These are phyloP conservation scores for Seladonia tumulorum DNA, from an alignment of 2,888 invertebrate genomes.

Conservation along the genomic window DNA sequence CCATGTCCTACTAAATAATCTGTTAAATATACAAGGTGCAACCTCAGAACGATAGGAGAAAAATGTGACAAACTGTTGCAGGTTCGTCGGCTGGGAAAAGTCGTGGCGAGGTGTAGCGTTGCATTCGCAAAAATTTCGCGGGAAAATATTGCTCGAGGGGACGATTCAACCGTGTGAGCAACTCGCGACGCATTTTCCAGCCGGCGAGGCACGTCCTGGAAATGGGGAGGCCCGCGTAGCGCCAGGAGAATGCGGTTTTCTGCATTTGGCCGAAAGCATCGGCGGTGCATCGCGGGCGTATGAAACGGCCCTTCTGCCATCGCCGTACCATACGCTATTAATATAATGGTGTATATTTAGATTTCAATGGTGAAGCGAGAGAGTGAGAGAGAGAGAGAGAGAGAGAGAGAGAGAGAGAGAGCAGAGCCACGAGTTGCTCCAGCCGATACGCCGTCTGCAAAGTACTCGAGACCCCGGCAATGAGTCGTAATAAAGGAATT, in stretches of 20 bases:
- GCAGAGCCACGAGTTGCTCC: conserved; percentile 64
- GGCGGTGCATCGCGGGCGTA: conserved; percentile 64
- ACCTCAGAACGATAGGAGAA: neutral
- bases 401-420: conserved; percentile 32
- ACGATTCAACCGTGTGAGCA: neutral
- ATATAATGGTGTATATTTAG: conserved; percentile 82
- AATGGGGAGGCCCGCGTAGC: conserved; percentile 23
- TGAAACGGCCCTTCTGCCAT: conserved; percentile 72
- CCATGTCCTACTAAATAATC: neutral
- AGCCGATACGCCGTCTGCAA: conserved; percentile 73
- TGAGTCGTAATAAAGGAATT: conserved; percentile 57
- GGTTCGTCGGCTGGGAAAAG: neutral
- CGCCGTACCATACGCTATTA: conserved; percentile 78
- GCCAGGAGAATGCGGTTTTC: conserved; percentile 64
- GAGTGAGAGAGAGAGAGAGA: conserved; percentile 31
- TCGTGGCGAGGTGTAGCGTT: neutral
- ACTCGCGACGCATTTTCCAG: neutral
- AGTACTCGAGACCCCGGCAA: conserved; percentile 50
- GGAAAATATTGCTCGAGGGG: conserved; percentile 8
- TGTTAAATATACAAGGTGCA: neutral
- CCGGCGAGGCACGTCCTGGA: conserved; percentile 27
- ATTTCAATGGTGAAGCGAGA: conserved; percentile 80
- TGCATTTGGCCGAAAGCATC: conserved; percentile 51
- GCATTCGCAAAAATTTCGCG: neutral
- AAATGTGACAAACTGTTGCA: neutral